Conservation (phyloP, 2,797 vertebrate genomes). For the Cyprinodon diabolis region DNA sequence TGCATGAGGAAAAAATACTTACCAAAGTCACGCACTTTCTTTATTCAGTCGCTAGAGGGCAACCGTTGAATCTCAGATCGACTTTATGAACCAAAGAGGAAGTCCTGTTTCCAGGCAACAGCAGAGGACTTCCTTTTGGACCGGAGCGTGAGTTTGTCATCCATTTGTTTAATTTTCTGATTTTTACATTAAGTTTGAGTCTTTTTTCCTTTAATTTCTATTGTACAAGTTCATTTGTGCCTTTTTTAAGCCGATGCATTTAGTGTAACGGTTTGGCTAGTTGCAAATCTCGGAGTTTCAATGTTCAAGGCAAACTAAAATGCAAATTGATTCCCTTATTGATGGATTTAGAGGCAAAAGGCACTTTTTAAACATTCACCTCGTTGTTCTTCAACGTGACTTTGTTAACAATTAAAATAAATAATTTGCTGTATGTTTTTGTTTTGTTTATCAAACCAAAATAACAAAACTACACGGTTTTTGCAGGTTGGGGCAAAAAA, state of each 20-base stretch:
- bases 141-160: constrained; percentile 9
- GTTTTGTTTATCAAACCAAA: too few species aligned
- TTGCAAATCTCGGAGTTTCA: not conserved
- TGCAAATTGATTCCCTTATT: not conserved
- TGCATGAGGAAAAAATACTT: not conserved
- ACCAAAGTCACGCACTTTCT: not conserved
- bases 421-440: not conserved
- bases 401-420: too few species aligned
- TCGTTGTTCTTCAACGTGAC: not conserved
- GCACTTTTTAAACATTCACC: not conserved
- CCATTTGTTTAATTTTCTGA: not conserved
- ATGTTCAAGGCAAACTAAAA: not conserved
- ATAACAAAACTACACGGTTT: too few species aligned
- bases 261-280: not conserved
- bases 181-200: rapidly evolving
- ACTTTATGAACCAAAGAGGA: constrained; percentile 33
- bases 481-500: too few species aligned
- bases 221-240: rapidly evolving
- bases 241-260: not conserved
- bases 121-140: not conserved
- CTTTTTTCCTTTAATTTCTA: not conserved
- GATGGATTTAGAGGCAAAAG: not conserved
- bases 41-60: constrained; percentile 48
- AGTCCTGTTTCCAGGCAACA: constrained; percentile 61
- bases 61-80: not conserved